Base-by-base conservation (phyloP, 2,797 vertebrate genomes). In the Parotocinclus haroldoi region DNA sequence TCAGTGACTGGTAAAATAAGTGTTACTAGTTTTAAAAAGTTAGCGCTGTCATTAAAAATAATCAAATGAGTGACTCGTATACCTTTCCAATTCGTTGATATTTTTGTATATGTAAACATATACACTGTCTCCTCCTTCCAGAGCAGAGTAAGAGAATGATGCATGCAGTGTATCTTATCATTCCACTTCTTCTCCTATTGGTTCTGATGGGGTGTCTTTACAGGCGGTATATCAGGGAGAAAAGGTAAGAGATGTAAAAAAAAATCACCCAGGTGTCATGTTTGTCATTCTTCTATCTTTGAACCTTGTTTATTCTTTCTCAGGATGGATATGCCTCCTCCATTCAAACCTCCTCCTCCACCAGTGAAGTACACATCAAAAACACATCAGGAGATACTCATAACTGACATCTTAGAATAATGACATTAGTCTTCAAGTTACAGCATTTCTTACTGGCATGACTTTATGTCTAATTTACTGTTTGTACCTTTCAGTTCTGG, bases 291-390 rank as follows among this genome's bases (percentile, higher is more conserved):
- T 48, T 61, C 53, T 40, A 10, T 49, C 58, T 49, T 16, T 63
- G 55, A 58, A 54, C 46, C 10, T 66, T n/a, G 64, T 2, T 54
- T 4, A 53, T 17, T 61, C 14, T 19, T 66, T 70, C 16, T 59
- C 56, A 90, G 89, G 75, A 76, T 87, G 83, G 80, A 86, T 74
- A 51, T 68, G 1, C 89, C 88, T 0, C 88, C 86, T 14, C 48
- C 89, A 0, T 90, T 91, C 78, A 90, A 90, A 52, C 88, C 89
- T 3, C 88, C 89, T 18, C 90, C 89, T 19, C 89, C 89, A 66
- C 89, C 88, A 6, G 56, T 83, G 10, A 90, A 88, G 72, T 89
- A 89, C 38, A 67, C 75, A 3, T 66, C 83, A 40, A 63, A 75
- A 36, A 81, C 62, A 71, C 59, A 14, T 7, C 14, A 14, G 1